phyloP scores from a whole-genome alignment of 2,797 vertebrate species.

The Lacerta bilineata region DNA sequence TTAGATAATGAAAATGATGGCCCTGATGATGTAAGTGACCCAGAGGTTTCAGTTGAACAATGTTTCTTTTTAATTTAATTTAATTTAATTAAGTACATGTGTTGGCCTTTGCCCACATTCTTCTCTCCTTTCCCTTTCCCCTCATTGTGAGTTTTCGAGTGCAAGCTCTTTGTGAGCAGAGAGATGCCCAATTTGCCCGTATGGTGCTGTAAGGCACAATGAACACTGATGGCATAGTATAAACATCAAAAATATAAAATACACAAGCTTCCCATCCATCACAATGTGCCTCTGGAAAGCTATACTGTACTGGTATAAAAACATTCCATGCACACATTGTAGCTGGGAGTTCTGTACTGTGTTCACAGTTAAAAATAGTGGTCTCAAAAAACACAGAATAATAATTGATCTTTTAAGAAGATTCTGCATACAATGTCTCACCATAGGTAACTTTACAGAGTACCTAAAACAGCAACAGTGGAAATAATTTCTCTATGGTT shows the following conservation, averaged over 20 bases:
- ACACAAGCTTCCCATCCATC: neutral
- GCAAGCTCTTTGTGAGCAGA: neutral
- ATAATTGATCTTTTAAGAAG: conserved; percentile 38
- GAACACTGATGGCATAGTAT: neutral
- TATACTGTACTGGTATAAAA: neutral
- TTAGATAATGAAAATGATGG: too few species aligned
- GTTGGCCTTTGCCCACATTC: too few species aligned
- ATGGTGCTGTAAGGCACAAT: neutral
- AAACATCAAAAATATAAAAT: neutral
- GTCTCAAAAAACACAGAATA: conserved; percentile 34
- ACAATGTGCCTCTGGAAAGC: neutral
- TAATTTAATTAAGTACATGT: neutral
- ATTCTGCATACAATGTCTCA: conserved; percentile 28
- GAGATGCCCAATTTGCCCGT: neutral
- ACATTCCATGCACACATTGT: neutral
- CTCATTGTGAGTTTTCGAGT: neutral
- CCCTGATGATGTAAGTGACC: too few species aligned
- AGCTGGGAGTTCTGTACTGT: neutral
- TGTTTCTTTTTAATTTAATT: too few species aligned
- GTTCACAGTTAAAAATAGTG: neutral
- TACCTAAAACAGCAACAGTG: neutral
- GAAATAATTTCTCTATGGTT: neutral
- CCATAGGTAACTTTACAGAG: neutral
- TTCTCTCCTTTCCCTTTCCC: neutral
- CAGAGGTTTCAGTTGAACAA: too few species aligned